Evolutionary conservation across 2,888 invertebrate species (phyloP).

Genomic region (Deilephila elpenor): DNA sequence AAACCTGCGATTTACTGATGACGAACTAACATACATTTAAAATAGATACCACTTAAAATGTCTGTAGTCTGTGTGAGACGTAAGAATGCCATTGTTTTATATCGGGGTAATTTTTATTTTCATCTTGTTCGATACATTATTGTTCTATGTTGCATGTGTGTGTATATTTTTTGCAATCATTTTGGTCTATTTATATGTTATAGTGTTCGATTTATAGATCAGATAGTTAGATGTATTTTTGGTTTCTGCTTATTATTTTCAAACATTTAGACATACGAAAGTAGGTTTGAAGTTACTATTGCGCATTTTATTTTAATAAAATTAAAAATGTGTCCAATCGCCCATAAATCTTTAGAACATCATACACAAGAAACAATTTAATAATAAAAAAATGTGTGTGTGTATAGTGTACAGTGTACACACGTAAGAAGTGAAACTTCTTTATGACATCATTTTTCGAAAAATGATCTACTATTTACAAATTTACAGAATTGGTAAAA

Average conservation of each 20-base stretch:
- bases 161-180: constrained; percentile 36
- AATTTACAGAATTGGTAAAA: no score
- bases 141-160: constrained; percentile 69
- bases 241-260: constrained; percentile 1
- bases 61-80: constrained; percentile 8
- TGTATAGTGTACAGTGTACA: no score
- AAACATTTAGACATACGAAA: not conserved
- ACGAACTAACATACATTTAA: constrained; percentile 11
- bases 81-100: constrained; percentile 33
- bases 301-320: not conserved
- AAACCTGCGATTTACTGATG: constrained; percentile 16
- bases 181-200: constrained; percentile 3
- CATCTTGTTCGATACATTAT: constrained; percentile 44
- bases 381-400: no score
- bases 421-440: no score
- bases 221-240: constrained; percentile 18
- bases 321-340: no score
- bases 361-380: no score
- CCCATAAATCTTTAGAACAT: no score
- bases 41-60: constrained; percentile 20
- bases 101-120: constrained; percentile 35
- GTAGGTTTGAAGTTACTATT: not conserved
- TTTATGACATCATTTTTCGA: no score
- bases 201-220: constrained; percentile 31
- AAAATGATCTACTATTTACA: no score